Evolutionary conservation across 1,140 invertebrate genomes (phyloP).

Genomic region (Trichonephila clavipes): DNA sequence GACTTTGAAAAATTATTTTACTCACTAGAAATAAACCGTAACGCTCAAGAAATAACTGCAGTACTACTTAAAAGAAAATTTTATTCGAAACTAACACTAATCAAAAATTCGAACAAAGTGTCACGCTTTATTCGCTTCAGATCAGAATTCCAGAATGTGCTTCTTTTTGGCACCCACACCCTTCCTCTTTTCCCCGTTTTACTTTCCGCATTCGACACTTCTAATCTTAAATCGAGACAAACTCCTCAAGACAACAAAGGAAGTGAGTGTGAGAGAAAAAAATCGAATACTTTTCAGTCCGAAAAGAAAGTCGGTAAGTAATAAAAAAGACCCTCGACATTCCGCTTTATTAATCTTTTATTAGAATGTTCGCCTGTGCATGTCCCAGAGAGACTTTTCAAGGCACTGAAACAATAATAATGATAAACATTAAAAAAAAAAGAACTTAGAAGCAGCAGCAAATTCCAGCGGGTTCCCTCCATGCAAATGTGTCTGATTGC

Average conservation of each 20-base stretch:
- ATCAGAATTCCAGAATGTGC: background rate
- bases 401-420: background rate
- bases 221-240: slow-evolving; percentile 55
- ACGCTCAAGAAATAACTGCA: background rate
- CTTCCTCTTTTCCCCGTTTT: background rate
- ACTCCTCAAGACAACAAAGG: slow-evolving; percentile 32
- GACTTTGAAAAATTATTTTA: background rate
- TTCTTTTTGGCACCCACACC: background rate
- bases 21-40: background rate
- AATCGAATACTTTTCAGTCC: background rate
- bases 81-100: slow-evolving; percentile 11
- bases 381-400: slow-evolving; percentile 16
- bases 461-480: background rate
- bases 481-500: slow-evolving; percentile 74
- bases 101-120: slow-evolving; percentile 4
- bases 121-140: background rate
- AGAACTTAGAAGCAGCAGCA: background rate
- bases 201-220: slow-evolving; percentile 11
- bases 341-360: slow-evolving; percentile 73
- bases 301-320: background rate
- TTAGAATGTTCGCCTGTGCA: slow-evolving; percentile 62
- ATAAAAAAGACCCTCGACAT: slow-evolving; percentile 10
- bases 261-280: background rate
- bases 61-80: background rate
- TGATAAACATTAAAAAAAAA: background rate